phyloP scores from a whole-genome alignment of 2,797 vertebrate genomes.

The Perodicticus potto region DNA sequence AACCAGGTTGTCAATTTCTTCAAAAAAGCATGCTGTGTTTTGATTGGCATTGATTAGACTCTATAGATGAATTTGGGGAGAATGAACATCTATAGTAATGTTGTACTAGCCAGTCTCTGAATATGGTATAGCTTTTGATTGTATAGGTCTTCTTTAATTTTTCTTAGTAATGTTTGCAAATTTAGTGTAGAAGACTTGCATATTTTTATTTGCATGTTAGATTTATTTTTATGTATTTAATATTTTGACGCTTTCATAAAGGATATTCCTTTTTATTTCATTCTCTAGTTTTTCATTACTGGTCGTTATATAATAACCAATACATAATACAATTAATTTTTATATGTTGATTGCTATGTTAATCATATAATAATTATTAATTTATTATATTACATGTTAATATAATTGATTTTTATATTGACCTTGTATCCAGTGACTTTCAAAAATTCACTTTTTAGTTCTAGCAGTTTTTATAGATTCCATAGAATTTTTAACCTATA shows the following conservation, averaged over 20 bases:
- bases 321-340: not conserved
- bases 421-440: slow-evolving; percentile 43
- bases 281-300: slow-evolving; percentile 34
- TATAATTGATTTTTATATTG: slow-evolving; percentile 17
- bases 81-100: slow-evolving; percentile 19
- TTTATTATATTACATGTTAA: too few species aligned
- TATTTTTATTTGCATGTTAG: slow-evolving; percentile 7
- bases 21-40: slow-evolving; percentile 28
- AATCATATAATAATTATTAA: not conserved
- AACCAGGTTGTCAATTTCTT: slow-evolving; percentile 54
- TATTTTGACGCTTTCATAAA: slow-evolving; percentile 51
- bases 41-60: slow-evolving; percentile 49
- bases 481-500: slow-evolving; percentile 43
- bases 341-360: not conserved
- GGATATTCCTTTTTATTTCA: slow-evolving; percentile 40
- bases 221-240: slow-evolving; percentile 10
- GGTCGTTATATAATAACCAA: not conserved
- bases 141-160: slow-evolving; percentile 24
- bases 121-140: slow-evolving; percentile 56
- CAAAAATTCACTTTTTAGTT: slow-evolving; percentile 47
- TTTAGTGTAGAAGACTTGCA: not conserved
- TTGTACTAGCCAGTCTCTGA: not conserved
- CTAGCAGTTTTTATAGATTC: slow-evolving; percentile 47
- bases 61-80: not conserved
- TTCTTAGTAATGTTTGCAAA: slow-evolving; percentile 3